Evolutionary conservation across 2,888 invertebrate species (phyloP), one percentile per base, ranked within the genome.

Genomic region (Drosophila mimica): DNA sequence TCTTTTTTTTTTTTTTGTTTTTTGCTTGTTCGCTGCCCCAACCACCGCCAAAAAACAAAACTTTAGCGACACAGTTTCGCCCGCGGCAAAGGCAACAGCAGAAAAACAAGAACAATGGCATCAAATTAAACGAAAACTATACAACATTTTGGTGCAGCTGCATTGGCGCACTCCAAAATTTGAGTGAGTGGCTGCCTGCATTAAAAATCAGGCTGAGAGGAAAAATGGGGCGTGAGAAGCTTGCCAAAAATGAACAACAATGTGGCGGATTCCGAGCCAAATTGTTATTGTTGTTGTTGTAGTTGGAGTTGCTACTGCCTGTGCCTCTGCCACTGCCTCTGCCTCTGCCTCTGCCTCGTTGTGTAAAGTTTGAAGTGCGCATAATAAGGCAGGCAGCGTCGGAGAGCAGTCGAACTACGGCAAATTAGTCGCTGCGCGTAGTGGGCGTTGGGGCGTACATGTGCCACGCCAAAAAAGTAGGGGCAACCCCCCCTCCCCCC

Each of bases 311-410:
- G 28, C 36, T 57, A 31, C 15, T 60, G 59, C 34, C 58, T 25
- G 36, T 58, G 68, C 56, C 13, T 11, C 25, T 69, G 68, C 36
- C 69, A 31, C 46, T 48, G 40, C n/a, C 63, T 36, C 15, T 61
- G 70, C 31, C 61, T 34, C 53, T 67, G 71, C 68, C 71, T 34
- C 70, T 70, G 78, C 70, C 64, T 61, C 74, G 84, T 88, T 86
- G 84, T 87, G 89, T 83, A 89, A 88, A 89, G 87, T 88, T 88
- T 88, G 87, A 89, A 88, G 87, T 89, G 87, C 89, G 88, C 88
- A 88, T 89, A 89, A 89, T 88, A 89, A 88, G 82, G 78, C 83
- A 75, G 85, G 71, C 76, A 76, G 74, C 51, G 79, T 28, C 51
- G 33, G 74, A 53, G 61, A 78, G 72, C 64, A 54, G 53, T 54